phyloP scores from a whole-genome alignment of 2,797 vertebrate genomes.

The Amblyopsis hoosieri region DNA sequence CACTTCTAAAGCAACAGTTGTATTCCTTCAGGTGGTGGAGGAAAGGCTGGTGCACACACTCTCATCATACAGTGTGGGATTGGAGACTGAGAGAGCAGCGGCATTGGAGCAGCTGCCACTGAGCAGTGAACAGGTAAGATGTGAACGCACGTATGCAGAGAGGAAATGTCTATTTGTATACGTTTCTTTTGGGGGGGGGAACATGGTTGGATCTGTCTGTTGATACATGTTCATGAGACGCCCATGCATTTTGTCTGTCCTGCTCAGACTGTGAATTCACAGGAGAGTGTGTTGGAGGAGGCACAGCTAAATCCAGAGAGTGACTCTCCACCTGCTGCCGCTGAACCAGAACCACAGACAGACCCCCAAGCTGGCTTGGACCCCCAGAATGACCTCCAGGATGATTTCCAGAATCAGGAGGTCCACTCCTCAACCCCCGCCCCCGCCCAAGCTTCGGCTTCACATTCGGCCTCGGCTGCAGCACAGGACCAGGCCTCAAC shows the following conservation, averaged over 20 bases:
- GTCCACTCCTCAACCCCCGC: slow-evolving; percentile 5
- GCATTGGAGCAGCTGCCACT: slow-evolving; percentile 66
- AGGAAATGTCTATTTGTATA: too few relatives aligned
- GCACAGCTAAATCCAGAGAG: slow-evolving; percentile 44
- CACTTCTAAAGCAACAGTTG: not conserved
- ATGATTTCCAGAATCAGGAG: slow-evolving; percentile 38
- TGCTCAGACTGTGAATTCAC: slow-evolving; percentile 77
- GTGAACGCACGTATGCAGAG: too few relatives aligned
- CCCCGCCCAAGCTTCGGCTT: slow-evolving; percentile 17
- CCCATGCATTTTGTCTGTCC: slow-evolving; percentile 11
- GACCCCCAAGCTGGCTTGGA: slow-evolving; percentile 46
- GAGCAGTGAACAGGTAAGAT: slow-evolving; percentile 72
- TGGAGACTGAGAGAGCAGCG: slow-evolving; percentile 64
- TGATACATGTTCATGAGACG: not conserved
- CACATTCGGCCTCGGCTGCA: slow-evolving; percentile 51
- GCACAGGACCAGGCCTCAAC: slow-evolving; percentile 57
- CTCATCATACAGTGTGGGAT: slow-evolving; percentile 67
- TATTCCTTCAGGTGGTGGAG: slow-evolving; percentile 73
- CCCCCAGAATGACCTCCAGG: slow-evolving; percentile 34
- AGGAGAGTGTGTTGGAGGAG: slow-evolving; percentile 61
- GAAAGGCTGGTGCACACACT: slow-evolving; percentile 67
- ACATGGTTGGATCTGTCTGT: not conserved
- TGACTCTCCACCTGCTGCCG: slow-evolving; percentile 33
- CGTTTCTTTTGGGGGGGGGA: too few relatives aligned
- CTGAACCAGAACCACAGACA: slow-evolving; percentile 55